Evolutionary conservation across 2,888 invertebrate species (phyloP).

Genomic region (Mesorhabditis sp.): DNA sequence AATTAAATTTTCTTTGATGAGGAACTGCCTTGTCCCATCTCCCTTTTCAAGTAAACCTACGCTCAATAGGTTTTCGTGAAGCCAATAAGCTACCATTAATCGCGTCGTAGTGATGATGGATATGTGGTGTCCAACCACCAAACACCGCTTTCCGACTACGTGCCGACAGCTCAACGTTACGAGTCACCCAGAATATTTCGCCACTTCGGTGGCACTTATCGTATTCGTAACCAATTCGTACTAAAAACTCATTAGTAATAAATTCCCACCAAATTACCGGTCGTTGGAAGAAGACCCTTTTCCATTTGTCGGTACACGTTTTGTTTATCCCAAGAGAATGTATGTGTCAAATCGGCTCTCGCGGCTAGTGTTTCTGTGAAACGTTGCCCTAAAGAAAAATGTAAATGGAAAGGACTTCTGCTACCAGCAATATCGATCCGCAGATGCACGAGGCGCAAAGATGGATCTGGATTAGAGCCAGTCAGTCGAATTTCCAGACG

Average conservation of each 20-base stretch:
- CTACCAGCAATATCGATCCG: slow-evolving; percentile 69
- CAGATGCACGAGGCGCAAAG: slow-evolving; percentile 82
- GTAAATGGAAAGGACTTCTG: neutral
- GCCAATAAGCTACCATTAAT: slow-evolving; percentile 73
- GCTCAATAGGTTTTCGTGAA: neutral
- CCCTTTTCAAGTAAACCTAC: slow-evolving; percentile 91
- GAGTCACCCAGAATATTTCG: slow-evolving; percentile 84
- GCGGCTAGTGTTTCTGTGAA: slow-evolving; percentile 20
- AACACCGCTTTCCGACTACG: slow-evolving; percentile 14
- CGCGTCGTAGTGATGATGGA: slow-evolving; percentile 97
- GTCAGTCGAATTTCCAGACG: slow-evolving; percentile 86
- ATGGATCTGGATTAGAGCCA: slow-evolving; percentile 74
- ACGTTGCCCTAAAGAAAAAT: neutral
- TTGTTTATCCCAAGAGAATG: slow-evolving; percentile 94
- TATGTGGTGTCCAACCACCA: slow-evolving; percentile 56
- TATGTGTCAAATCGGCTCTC: slow-evolving; percentile 76
- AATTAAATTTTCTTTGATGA: slow-evolving; percentile 17
- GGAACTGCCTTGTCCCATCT: slow-evolving; percentile 82
- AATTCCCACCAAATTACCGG: slow-evolving; percentile 67
- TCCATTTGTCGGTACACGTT: slow-evolving; percentile 97
- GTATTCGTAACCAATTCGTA: slow-evolving; percentile 75
- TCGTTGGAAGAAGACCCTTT: slow-evolving; percentile 89
- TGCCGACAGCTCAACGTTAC: slow-evolving; percentile 75
- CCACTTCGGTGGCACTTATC: slow-evolving; percentile 81
- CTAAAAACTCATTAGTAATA: slow-evolving; percentile 15